These are phyloP conservation scores for Rhabdomys dilectus DNA, from an alignment of 2,113 vertebrate genomes.

Conservation along the genomic window DNA sequence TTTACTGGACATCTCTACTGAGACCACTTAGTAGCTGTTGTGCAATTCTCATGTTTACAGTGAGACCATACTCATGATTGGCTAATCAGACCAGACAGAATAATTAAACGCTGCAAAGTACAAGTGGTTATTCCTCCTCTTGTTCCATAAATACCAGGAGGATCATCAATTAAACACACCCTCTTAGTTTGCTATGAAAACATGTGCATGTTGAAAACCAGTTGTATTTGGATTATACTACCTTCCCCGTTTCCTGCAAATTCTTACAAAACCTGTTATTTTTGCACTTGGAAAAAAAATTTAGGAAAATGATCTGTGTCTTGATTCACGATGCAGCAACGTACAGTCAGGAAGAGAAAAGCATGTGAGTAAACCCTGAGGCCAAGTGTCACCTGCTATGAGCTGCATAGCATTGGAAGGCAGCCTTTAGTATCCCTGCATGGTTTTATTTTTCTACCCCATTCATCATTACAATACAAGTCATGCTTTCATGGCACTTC, in stretches of 20 bases:
- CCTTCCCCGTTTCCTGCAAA: neutral
- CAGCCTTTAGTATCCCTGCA: no score
- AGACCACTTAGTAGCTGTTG: conserved; percentile 35
- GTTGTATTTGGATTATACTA: conserved; percentile 27
- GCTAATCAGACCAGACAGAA: conserved; percentile 36
- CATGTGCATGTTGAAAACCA: neutral
- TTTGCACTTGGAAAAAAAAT: neutral
- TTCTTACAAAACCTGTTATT: conserved; percentile 17
- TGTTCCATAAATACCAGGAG: neutral
- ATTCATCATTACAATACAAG: neutral
- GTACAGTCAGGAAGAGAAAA: neutral
- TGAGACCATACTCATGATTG: conserved; percentile 2
- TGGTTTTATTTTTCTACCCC: neutral
- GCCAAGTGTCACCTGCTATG: neutral
- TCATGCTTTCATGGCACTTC: neutral
- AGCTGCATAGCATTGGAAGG: neutral
- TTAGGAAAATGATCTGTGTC: neutral
- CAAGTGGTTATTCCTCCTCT: conserved; percentile 31
- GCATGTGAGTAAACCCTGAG: neutral
- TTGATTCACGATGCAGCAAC: conserved; percentile 18
- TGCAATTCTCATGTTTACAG: conserved; percentile 39
- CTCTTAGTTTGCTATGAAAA: conserved; percentile 50
- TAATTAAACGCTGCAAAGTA: conserved; percentile 52
- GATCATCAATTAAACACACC: conserved; percentile 57
- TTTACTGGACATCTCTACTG: conserved; percentile 3